Evolutionary conservation across 2,113 vertebrate species (phyloP), one percentile per base, ranked within the genome.

Genomic region (Sebastes schlegelii): DNA sequence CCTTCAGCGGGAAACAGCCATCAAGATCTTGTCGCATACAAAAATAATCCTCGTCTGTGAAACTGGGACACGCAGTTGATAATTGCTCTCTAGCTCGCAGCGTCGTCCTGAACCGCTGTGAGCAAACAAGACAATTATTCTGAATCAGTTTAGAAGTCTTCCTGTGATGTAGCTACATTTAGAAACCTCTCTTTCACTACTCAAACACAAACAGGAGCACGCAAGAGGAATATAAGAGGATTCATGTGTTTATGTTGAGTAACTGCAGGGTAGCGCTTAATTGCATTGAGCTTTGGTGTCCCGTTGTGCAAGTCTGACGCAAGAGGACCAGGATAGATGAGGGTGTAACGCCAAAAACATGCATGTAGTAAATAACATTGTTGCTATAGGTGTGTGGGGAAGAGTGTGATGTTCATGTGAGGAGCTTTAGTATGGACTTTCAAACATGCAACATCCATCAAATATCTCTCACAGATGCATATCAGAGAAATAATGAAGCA

Each of bases 401-500:
- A 46, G 9, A 67, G 26, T 16, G 23, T 40, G 45, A 71, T 48
- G 84, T 79, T 79, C 84, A 71, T 54, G 43, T 79, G 77, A 89
- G 73, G n/a, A 55, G 84, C 75, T 89, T 89, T 62, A 82, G 66
- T 34, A 23, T 10, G 79, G 84, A 90, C 76, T 84, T 76, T 84
- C 75, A 82, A 79, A 92, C 57, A 60, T 21, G 60, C 73, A 78
- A 77, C 91, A 91, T 91, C 90, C 86, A 91, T 94, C 93, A 91
- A 69, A 83, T 72, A 62, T 80, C 78, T 88, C 77, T 57, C 14
- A 17, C 80, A 85, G 89, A 89, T 83, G 87, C 89, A 86, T 88
- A 91, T 90, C 64, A 12, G 67, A 77, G 72, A 86, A 91, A 93
- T 94, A 92, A 94, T 94, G 90, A 94, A 92, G 93, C 91, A 95